Evolutionary conservation across 2,888 invertebrate genomes (phyloP).

Genomic region (Sinohyriopsis cumingii): DNA sequence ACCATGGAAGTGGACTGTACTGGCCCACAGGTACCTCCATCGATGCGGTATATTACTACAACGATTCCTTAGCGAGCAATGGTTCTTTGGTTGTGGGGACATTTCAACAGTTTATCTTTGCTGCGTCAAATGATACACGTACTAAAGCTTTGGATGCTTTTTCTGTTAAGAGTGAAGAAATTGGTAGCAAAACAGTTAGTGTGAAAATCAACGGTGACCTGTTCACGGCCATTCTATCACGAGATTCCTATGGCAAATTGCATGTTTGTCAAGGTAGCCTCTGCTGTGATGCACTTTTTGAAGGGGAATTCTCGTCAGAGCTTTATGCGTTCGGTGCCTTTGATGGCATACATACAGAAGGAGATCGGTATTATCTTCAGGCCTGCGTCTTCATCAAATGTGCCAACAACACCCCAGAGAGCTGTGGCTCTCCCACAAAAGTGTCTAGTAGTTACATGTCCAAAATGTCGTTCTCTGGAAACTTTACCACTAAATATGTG

Average conservation of each 20-base stretch:
- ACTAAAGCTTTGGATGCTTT: too few species aligned
- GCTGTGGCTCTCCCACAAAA: slow-evolving; percentile 25
- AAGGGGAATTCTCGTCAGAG: slow-evolving; percentile 14
- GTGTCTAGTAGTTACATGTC: slow-evolving; percentile 15
- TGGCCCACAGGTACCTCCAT: slow-evolving; percentile 32
- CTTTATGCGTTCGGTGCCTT: slow-evolving; percentile 27
- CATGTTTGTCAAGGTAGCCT: slow-evolving; percentile 24
- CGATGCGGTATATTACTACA: slow-evolving; percentile 19
- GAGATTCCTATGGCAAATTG: slow-evolving; percentile 2
- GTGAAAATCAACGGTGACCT: slow-evolving; percentile 24
- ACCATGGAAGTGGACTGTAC: slow-evolving; percentile 31
- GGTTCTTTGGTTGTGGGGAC: slow-evolving; percentile 23
- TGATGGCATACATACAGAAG: slow-evolving; percentile 25
- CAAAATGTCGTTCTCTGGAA: slow-evolving; percentile 33
- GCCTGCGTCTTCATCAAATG: slow-evolving; percentile 27
- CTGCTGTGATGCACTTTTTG: slow-evolving; percentile 22
- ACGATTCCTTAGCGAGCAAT: slow-evolving; percentile 7
- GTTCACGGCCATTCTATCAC: slow-evolving; percentile 13
- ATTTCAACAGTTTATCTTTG: slow-evolving; percentile 12
- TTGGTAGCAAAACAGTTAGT: too few species aligned
- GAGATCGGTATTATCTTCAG: slow-evolving; percentile 20
- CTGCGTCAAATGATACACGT: not conserved
- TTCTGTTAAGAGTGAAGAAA: too few species aligned
- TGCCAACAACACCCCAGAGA: slow-evolving; percentile 15
- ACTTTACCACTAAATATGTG: slow-evolving; percentile 22